Conservation (phyloP, 2,113 vertebrate genomes). For the Neoarius graeffei region DNA sequence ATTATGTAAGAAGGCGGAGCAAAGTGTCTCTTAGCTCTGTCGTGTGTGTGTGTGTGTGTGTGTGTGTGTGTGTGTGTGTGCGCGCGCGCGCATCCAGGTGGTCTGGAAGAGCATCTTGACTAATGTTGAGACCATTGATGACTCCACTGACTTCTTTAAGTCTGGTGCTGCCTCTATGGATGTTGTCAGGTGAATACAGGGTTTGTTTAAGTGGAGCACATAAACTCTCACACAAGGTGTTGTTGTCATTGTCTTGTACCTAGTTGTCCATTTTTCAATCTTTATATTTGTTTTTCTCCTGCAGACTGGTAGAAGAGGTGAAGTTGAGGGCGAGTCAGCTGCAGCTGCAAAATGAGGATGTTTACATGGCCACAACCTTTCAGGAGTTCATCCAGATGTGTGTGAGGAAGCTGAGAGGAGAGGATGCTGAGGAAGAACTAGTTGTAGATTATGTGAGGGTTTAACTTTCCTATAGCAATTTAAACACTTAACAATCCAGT, state of each 20-base stretch:
- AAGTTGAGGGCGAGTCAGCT: conserved; percentile 76
- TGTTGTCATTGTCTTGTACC: background rate
- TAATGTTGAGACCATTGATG: conserved; percentile 73
- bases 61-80: conserved; percentile 2
- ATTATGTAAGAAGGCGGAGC: background rate
- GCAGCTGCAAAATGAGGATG: conserved; percentile 83
- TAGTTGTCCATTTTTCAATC: background rate
- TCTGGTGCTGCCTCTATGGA: conserved; percentile 87
- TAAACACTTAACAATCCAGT: background rate
- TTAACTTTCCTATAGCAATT: background rate
- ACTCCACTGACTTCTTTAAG: conserved; percentile 87
- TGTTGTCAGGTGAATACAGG: conserved; percentile 77
- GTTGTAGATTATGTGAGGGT: conserved; percentile 76
- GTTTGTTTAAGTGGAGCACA: background rate
- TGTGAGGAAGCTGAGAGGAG: conserved; percentile 80
- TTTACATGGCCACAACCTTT: conserved; percentile 88
- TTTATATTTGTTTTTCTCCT: background rate
- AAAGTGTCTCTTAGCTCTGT: background rate
- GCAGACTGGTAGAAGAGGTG: conserved; percentile 83
- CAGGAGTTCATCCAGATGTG: conserved; percentile 84
- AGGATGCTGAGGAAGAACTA: conserved; percentile 70
- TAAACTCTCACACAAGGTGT: too few species aligned
- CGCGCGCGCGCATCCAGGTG: conserved; percentile 63
- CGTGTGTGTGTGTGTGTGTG: conserved; percentile 22
- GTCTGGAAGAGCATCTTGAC: conserved; percentile 82